A percentile compares a stretch with the other conserved stretches of the same genome.
These are phyloP conservation scores for Stegodyphus mimosarum DNA, from an alignment of 1,140 invertebrate species.

Conservation along the genomic window DNA sequence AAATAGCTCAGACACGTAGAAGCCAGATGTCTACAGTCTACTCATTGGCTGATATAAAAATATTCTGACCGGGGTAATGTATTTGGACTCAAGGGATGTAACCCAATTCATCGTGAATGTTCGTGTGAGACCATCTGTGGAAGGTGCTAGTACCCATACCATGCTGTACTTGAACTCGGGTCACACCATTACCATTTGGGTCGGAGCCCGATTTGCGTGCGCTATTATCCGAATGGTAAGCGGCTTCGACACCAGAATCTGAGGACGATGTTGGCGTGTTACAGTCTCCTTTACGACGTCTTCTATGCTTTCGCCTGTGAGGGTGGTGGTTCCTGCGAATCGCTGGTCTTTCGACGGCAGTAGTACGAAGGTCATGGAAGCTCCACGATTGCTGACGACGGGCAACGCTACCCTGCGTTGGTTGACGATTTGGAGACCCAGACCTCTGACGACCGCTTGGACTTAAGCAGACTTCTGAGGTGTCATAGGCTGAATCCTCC, in stretches of 20 bases:
- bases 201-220: constrained; percentile 12
- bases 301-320: constrained; percentile 20
- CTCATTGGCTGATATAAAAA: too few species aligned
- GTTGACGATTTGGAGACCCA: constrained; percentile 10
- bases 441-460: constrained; percentile 42
- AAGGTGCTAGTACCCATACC: constrained; percentile 40
- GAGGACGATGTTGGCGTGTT: constrained; percentile 17
- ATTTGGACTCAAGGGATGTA: constrained; percentile 58
- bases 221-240: constrained; percentile 50
- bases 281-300: constrained; percentile 2
- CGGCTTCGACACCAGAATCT: constrained; percentile 57
- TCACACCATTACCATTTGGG: constrained; percentile 21
- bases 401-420: neutral
- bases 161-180: constrained; percentile 37
- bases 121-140: constrained; percentile 62
- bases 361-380: constrained; percentile 49
- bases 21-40: too few species aligned
- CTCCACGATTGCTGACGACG: constrained; percentile 53
- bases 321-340: neutral
- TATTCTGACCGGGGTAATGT: too few species aligned
- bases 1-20: too few species aligned
- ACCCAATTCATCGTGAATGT: constrained; percentile 60
- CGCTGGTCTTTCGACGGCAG: constrained; percentile 17
- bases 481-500: constrained; percentile 60
- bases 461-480: constrained; percentile 59